Evolutionary conservation across 2,797 vertebrate species (phyloP), one percentile per base, ranked within the genome.

Genomic region (Hoplostethus mediterraneus): DNA sequence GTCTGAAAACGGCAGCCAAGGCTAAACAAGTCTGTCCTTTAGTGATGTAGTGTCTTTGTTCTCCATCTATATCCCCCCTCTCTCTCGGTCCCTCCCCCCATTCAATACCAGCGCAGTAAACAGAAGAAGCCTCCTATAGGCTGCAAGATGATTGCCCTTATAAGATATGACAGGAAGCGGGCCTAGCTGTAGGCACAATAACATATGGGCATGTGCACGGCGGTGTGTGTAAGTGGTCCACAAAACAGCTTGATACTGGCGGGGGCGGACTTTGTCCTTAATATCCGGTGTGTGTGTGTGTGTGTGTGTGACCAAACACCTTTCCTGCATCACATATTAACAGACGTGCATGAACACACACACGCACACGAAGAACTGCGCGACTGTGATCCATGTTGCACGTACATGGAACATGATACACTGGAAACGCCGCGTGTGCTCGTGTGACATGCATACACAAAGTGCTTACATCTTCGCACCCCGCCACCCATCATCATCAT

Each of bases 201-300:
- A 55, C 75, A 56, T 49, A 53, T 28, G 21, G 54, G 75, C 11
- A 6, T 62, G 47, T 6, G 21, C 21, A 8, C 12, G 25, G 13
- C 65, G 21, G 51, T 10, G 73, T 49, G 75, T 64, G 25, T 33
- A 65, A 70, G 65, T 17, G 48, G 14, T 62, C 75, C 79, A 80
- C 70, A 85, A 76, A 77, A 70, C 21, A 31, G 63, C 38, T 53
- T 45, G 31, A 63, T 57, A 77, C 65, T 71, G 63, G 17, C 1
- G 21, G 21, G 21, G 21, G 21, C 73, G 85, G 68, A 87, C 81
- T 90, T 84, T 90, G 76, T 84, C 82, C 87, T 85, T 69, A 75
- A 89, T 80, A 82, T 78, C 79, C 67, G 58, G 40, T 73, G 64
- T 52, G 78, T 84, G 82, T 52, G 78, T 84, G 82, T 52, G 78